Base-by-base conservation (phyloP, 2,113 vertebrate genomes). In the Rhinolophus ferrumequinum region DNA sequence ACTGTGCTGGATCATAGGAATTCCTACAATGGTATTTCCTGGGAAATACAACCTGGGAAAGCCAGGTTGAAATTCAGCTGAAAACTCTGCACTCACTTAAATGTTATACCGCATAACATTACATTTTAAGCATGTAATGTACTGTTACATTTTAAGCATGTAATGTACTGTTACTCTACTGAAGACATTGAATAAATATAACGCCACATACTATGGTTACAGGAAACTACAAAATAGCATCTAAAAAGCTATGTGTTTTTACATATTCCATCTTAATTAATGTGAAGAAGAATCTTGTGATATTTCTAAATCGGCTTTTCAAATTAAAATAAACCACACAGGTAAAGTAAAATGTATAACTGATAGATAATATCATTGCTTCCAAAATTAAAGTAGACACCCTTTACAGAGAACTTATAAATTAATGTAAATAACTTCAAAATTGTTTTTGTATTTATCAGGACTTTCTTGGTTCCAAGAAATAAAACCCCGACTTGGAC, bases 161-260 rank as follows among this genome's bases (percentile, higher is more conserved):
- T 33, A n/a, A n/a, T n/a, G n/a, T 92, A 28, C 54, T 54, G 19
- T 85, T 75, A 79, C 56, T 92, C 50, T 67, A 73, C n/a, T n/a
- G n/a, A 96, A 85, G 52, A 89, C 58, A 67, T 14, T 87, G 72
- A 80, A 79, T 94, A 91, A 90, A 76, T 87, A 76, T 87, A 96
- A 77, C n/a, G 19, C n/a, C 70, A 77, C 41, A 28, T 38, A 70
- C 3, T 58, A 47, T 54, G 41, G 21, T 82, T 58, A 94, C 3
- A 58, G 56, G 93, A 60, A 97, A 47, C 69, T 76, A 95, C 26
- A 90, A 94, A 87, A 54, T 73, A 44, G n/a, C 62, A 84, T 26
- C 69, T 88, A 64, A 84, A 62, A 73, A 77, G 26, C n/a, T 76
- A 64, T 44, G 10, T 70, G 21, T 60, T 87, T 73, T 93, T 33